phyloP scores from a whole-genome alignment of 2,113 vertebrate genomes.

The Oophaga pumilio region DNA sequence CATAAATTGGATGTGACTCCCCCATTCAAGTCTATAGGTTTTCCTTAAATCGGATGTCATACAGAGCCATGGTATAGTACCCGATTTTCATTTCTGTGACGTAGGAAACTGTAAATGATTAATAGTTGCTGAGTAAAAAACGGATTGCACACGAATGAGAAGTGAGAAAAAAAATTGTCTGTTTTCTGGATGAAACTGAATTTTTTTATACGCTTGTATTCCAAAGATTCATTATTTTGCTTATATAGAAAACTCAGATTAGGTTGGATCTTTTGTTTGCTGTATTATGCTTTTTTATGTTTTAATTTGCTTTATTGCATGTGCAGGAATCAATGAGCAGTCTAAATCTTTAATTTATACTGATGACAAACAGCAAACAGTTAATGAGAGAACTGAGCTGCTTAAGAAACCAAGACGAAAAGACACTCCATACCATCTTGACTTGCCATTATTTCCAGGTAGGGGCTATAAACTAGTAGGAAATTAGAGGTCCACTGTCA shows the following conservation, averaged over 20 bases:
- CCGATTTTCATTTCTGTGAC: too few relatives aligned
- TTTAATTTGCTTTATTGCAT: conserved; percentile 51
- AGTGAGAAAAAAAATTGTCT: too few relatives aligned
- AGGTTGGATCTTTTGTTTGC: not conserved
- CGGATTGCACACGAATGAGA: too few relatives aligned
- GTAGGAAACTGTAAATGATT: too few relatives aligned
- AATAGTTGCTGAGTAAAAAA: too few relatives aligned
- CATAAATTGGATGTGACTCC: too few relatives aligned
- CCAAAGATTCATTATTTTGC: not conserved
- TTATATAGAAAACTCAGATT: not conserved
- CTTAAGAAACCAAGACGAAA: conserved; percentile 51
- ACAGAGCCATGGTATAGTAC: too few relatives aligned
- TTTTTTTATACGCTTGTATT: not conserved
- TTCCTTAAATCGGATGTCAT: too few relatives aligned
- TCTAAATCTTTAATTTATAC: conserved; percentile 44
- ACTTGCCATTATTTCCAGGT: conserved; percentile 64
- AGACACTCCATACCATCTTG: conserved; percentile 62
- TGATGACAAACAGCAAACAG: conserved; percentile 37
- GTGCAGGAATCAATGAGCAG: conserved; percentile 59
- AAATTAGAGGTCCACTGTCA: not conserved
- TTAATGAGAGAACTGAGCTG: conserved; percentile 55
- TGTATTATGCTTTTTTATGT: conserved; percentile 35
- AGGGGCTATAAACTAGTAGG: conserved; percentile 27
- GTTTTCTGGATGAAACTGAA: too few relatives aligned
- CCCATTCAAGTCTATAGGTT: too few relatives aligned